Evolutionary conservation across 2,888 invertebrate species (phyloP).

Genomic region (Drosophila cracens): DNA sequence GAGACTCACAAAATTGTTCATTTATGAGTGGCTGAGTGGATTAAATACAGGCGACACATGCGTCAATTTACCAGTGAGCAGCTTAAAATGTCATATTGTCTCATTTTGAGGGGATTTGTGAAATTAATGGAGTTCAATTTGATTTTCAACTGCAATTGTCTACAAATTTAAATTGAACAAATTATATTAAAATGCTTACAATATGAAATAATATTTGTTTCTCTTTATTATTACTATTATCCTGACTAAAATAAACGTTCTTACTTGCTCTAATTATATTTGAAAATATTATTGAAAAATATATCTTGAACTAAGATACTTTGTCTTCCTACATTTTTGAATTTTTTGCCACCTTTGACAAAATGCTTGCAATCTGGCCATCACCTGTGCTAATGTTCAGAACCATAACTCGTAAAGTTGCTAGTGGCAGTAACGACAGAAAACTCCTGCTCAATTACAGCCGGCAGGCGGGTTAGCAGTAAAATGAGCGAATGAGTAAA

Average conservation of each 20-base stretch:
- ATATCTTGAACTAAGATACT: neutral
- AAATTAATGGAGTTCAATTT: neutral
- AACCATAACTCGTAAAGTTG: slow-evolving; percentile 45
- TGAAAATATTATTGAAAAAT: neutral
- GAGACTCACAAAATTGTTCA: slow-evolving; percentile 19
- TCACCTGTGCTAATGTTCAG: slow-evolving; percentile 36
- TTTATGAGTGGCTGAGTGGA: slow-evolving; percentile 20
- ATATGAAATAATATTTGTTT: neutral
- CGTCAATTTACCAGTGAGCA: slow-evolving; percentile 4
- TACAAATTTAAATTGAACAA: neutral
- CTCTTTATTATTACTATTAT: neutral
- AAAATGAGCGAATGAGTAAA: slow-evolving; percentile 40
- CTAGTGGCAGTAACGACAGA: slow-evolving; percentile 13
- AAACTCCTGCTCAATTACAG: slow-evolving; percentile 44
- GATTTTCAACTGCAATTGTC: neutral
- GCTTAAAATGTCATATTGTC: neutral
- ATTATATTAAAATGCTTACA: neutral
- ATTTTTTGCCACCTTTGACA: neutral
- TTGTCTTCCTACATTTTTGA: neutral
- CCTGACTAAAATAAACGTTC: neutral
- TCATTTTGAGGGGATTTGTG: neutral
- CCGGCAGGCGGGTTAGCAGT: slow-evolving; percentile 20
- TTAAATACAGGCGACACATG: slow-evolving; percentile 38
- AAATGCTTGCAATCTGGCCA: slow-evolving; percentile 11
- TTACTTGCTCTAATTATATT: neutral